Conservation (phyloP, 37 sponge, comb jelly and placozoan genomes). For the Cliona cf. orientalis region DNA sequence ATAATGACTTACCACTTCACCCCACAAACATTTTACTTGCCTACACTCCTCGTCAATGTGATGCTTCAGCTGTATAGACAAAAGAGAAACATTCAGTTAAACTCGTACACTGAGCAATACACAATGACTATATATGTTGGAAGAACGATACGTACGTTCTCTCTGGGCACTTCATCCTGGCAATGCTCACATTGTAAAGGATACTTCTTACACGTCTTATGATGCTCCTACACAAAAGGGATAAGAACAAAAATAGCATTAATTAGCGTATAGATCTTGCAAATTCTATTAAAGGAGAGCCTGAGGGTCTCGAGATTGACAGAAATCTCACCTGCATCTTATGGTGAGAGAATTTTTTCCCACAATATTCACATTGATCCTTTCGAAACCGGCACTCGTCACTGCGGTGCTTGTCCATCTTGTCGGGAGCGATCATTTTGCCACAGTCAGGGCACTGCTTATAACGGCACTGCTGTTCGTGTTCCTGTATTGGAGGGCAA, state of each 20-base stretch:
- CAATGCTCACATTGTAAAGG: slow-evolving; percentile 37
- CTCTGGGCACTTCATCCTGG: background rate
- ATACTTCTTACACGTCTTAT: slow-evolving; percentile 9
- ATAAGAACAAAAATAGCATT: too few relatives aligned
- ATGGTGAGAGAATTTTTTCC: background rate
- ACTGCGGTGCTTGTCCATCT: slow-evolving; percentile 33
- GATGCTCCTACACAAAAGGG: slow-evolving; percentile 66
- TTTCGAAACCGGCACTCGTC: slow-evolving; percentile 40
- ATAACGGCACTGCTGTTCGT: slow-evolving; percentile 45
- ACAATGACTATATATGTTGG: background rate
- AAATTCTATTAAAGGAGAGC: too few relatives aligned
- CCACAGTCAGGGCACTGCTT: slow-evolving; percentile 44
- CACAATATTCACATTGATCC: slow-evolving; percentile 51
- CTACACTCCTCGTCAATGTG: slow-evolving; percentile 11
- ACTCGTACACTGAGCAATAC: too few relatives aligned
- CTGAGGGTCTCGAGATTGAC: too few relatives aligned
- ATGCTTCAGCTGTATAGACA: slow-evolving; percentile 14
- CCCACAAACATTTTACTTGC: slow-evolving; percentile 15
- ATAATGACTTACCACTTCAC: slow-evolving; percentile 25
- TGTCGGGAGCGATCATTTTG: background rate
- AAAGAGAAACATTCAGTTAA: background rate
- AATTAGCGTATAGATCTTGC: too few relatives aligned
- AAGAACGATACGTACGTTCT: background rate
- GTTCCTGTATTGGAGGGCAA: slow-evolving; percentile 16
- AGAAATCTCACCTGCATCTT: too few relatives aligned